Evolutionary conservation across 2,797 vertebrate genomes (phyloP).

Genomic region (Peromyscus nudipes): DNA sequence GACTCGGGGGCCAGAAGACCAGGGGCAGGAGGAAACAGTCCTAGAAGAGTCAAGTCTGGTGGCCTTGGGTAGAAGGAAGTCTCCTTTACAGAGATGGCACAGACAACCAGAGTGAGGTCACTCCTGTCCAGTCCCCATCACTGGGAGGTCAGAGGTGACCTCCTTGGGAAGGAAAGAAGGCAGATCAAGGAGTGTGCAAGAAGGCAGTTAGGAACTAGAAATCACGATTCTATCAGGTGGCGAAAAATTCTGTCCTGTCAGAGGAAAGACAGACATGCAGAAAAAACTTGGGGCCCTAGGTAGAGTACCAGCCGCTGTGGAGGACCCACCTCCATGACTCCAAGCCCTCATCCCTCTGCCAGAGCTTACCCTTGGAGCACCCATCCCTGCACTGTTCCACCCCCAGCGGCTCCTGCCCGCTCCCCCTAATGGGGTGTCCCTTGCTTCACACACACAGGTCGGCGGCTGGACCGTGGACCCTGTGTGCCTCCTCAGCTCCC

Average conservation of each 20-base stretch:
- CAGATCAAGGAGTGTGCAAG: no score
- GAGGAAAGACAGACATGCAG: slow-evolving; percentile 1
- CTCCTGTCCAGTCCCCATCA: not conserved
- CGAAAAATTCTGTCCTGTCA: not conserved
- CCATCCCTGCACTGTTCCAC: not conserved
- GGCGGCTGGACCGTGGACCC: slow-evolving; percentile 86
- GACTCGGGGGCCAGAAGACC: no score
- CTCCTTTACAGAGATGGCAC: not conserved
- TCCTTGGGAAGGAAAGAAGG: not conserved
- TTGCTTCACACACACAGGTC: slow-evolving; percentile 85
- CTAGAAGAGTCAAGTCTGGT: not conserved
- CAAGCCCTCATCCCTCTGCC: not conserved
- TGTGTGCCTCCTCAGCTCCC: slow-evolving; percentile 85
- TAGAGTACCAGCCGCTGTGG: not conserved
- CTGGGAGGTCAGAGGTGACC: not conserved
- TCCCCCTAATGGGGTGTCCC: slow-evolving; percentile 86
- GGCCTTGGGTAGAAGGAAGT: not conserved
- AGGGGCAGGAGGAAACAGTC: not conserved
- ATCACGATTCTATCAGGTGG: not conserved
- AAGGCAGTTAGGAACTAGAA: not conserved
- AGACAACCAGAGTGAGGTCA: not conserved
- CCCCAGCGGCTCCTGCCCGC: slow-evolving; percentile 82
- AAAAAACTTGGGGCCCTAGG: not conserved
- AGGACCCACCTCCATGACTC: not conserved
- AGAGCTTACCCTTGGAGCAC: not conserved